These are phyloP conservation scores for Crotalus tigris DNA, from an alignment of 2,113 vertebrate species.

Conservation along the genomic window DNA sequence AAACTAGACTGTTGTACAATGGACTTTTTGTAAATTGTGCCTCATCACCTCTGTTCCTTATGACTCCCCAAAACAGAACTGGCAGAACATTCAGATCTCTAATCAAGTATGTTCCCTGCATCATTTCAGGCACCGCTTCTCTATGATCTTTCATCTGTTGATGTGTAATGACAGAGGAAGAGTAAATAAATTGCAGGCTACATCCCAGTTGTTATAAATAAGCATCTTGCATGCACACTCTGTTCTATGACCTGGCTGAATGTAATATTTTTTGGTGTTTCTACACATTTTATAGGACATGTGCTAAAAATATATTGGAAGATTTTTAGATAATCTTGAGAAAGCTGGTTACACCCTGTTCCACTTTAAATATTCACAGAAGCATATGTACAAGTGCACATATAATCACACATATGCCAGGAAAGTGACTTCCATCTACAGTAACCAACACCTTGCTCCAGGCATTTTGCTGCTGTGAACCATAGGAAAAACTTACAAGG, in stretches of 20 bases:
- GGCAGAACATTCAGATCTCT: constrained; percentile 43
- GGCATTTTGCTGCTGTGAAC: neutral
- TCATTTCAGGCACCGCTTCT: constrained; percentile 41
- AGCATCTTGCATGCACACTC: constrained; percentile 46
- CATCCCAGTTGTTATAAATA: constrained; percentile 47
- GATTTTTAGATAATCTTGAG: neutral
- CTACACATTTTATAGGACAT: constrained; percentile 20
- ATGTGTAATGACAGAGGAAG: constrained; percentile 59
- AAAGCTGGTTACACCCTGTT: neutral
- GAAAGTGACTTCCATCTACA: neutral
- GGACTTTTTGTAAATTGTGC: neutral
- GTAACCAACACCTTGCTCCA: neutral
- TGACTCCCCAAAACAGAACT: constrained; percentile 27
- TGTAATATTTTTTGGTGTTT: constrained; percentile 15
- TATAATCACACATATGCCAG: neutral
- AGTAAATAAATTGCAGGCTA: constrained; percentile 62
- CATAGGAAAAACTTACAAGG: neutral
- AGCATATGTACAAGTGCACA: neutral
- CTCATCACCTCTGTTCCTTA: neutral
- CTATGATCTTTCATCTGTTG: constrained; percentile 57
- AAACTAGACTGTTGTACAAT: neutral
- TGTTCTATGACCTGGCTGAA: constrained; percentile 47
- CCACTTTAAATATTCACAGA: neutral
- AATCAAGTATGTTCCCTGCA: constrained; percentile 56
- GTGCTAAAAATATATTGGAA: constrained; percentile 25